A percentile compares a stretch with the other conserved stretches of the same genome.
These are phyloP conservation scores for Apodemia zela DNA, from an alignment of 2,888 invertebrate species.

Conservation along the genomic window DNA sequence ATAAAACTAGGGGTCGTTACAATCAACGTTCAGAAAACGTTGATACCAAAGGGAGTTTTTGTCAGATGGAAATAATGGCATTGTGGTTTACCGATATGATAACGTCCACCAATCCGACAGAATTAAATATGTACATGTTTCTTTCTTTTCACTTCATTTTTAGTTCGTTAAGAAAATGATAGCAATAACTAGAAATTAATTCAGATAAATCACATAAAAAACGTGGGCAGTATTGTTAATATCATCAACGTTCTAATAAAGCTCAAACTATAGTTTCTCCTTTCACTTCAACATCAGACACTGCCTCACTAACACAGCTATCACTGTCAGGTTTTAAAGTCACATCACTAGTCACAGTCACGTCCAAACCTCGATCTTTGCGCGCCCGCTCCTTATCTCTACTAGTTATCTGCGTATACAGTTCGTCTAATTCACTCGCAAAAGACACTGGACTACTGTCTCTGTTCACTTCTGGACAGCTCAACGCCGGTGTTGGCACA, in stretches of 20 bases:
- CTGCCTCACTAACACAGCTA: slow-evolving; percentile 72
- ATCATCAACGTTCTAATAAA: slow-evolving; percentile 17
- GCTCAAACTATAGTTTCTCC: slow-evolving; percentile 64
- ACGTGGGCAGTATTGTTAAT: background rate
- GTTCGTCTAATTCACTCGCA: slow-evolving; percentile 83
- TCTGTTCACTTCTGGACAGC: slow-evolving; percentile 69
- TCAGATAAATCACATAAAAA: background rate
- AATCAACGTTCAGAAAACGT: no score
- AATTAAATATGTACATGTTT: background rate
- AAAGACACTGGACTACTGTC: slow-evolving; percentile 68
- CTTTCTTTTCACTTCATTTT: background rate
- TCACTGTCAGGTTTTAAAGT: slow-evolving; percentile 71
- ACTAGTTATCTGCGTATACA: slow-evolving; percentile 85
- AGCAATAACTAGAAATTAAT: background rate
- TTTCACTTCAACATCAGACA: slow-evolving; percentile 59
- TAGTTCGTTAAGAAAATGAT: background rate
- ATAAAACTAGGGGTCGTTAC: no score
- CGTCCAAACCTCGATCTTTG: slow-evolving; percentile 55
- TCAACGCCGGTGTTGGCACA: slow-evolving; percentile 61
- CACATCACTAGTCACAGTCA: slow-evolving; percentile 67
- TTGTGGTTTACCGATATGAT: no score
- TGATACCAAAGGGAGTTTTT: no score
- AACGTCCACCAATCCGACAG: background rate
- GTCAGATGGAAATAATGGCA: no score
- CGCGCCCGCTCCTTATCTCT: slow-evolving; percentile 55